Percentiles rank a stretch among this genome's conserved stretches.
phyloP scores from a whole-genome alignment of 2,797 vertebrate genomes.

The Fringilla coelebs region DNA sequence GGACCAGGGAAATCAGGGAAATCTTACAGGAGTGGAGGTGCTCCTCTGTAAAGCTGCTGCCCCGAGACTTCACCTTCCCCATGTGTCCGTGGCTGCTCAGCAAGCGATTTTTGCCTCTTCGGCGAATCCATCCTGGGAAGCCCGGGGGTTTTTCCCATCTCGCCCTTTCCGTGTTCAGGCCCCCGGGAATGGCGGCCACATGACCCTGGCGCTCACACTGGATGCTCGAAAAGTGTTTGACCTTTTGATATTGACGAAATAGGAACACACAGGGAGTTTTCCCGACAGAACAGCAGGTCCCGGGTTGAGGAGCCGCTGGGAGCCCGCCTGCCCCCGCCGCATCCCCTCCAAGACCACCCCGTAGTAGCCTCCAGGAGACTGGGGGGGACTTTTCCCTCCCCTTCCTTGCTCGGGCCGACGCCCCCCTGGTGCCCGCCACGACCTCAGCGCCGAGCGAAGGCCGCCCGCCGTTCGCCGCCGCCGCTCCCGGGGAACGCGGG shows the following conservation, averaged over 20 bases:
- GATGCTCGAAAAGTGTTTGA: too few relatives aligned
- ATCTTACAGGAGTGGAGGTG: neutral
- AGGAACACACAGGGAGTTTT: rapidly evolving
- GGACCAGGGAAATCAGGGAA: neutral
- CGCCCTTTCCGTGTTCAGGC: rapidly evolving
- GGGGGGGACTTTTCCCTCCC: too few relatives aligned
- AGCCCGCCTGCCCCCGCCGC: neutral
- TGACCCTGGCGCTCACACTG: neutral
- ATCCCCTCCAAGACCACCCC: neutral
- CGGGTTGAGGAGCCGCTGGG: neutral
- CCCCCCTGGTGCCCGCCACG: neutral
- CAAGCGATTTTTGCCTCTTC: neutral
- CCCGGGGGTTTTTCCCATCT: neutral
- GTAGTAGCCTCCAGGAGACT: neutral
- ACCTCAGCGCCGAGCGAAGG: neutral
- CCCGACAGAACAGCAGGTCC: neutral
- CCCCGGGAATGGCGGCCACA: neutral
- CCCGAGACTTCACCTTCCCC: neutral
- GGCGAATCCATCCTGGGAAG: neutral
- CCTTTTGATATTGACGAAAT: rapidly evolving
- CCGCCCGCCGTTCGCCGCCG: neutral
- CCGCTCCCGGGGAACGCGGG: neutral
- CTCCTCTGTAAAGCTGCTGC: neutral
- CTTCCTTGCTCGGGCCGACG: neutral
- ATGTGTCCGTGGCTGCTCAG: neutral